Percentiles rank a stretch among this genome's conserved stretches.
Conservation (phyloP, 2,888 invertebrate genomes). For the Cacoxenus indagator region DNA sequence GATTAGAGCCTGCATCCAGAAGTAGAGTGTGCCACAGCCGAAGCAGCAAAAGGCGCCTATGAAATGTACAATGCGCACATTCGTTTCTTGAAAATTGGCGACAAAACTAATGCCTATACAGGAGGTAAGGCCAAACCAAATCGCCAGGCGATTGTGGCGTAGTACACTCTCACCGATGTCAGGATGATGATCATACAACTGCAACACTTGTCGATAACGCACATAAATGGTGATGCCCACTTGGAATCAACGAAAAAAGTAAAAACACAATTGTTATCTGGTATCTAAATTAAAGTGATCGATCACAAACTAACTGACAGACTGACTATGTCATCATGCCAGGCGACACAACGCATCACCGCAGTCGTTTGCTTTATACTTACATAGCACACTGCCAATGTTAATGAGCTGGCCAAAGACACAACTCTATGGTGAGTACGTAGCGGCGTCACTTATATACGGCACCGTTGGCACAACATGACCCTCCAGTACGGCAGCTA, state of each 20-base stretch:
- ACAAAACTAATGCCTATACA: constrained; percentile 79
- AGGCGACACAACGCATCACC: constrained; percentile 30
- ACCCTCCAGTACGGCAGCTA: constrained; percentile 75
- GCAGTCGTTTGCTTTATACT: constrained; percentile 61
- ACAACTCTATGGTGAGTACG: constrained; percentile 82
- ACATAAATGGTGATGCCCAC: constrained; percentile 79
- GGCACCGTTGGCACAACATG: constrained; percentile 80
- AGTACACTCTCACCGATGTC: constrained; percentile 70
- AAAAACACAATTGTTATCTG: no score
- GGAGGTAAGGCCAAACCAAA: constrained; percentile 75
- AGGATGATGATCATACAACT: constrained; percentile 69
- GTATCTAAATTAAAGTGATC: no score
- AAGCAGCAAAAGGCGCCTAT: constrained; percentile 81
- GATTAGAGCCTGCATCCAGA: constrained; percentile 80
- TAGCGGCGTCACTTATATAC: constrained; percentile 82
- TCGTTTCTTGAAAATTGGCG: constrained; percentile 81
- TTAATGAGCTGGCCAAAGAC: constrained; percentile 83
- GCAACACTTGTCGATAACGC: constrained; percentile 77
- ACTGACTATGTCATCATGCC: no score
- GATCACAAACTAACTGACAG: no score
- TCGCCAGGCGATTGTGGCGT: constrained; percentile 73
- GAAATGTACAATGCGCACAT: constrained; percentile 77
- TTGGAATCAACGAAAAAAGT: constrained; percentile 71
- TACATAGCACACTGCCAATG: constrained; percentile 77
- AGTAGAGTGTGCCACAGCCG: constrained; percentile 83